Evolutionary conservation across 1,140 invertebrate genomes (phyloP).

Genomic region (Drosophila nigrodunni): DNA sequence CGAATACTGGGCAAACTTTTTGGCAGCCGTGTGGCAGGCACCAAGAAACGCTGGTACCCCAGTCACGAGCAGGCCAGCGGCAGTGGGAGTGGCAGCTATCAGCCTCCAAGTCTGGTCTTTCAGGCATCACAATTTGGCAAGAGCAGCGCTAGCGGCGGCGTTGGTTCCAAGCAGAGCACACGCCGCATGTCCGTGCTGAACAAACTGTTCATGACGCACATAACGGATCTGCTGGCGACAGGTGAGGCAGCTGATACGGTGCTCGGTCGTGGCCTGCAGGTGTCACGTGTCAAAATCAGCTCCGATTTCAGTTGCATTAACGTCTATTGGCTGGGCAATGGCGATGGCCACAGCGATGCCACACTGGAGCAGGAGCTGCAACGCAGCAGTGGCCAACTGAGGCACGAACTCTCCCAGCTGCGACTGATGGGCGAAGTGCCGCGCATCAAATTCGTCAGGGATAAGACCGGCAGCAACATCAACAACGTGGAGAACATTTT

Average conservation of each 20-base stretch:
- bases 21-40: constrained; percentile 67
- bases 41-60: constrained; percentile 74
- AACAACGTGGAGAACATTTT: constrained; percentile 87
- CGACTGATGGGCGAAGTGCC: constrained; percentile 90
- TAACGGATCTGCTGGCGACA: constrained; percentile 90
- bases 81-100: constrained; percentile 6
- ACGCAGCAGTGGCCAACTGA: constrained; percentile 86
- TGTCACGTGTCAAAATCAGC: constrained; percentile 88
- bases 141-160: neutral
- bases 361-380: constrained; percentile 86
- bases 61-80: constrained; percentile 6
- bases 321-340: constrained; percentile 89
- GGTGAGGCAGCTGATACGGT: constrained; percentile 87
- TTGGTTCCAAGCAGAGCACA: constrained; percentile 84
- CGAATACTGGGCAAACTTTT: constrained; percentile 71
- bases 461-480: constrained; percentile 86
- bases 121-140: constrained; percentile 64
- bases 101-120: constrained; percentile 35
- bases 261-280: constrained; percentile 88
- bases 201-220: constrained; percentile 91
- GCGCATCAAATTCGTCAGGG: constrained; percentile 89
- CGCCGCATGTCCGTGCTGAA: constrained; percentile 88
- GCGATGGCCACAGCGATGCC: constrained; percentile 67
- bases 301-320: constrained; percentile 88
- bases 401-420: constrained; percentile 89